These are phyloP conservation scores for Leptatherina wallacei DNA, from an alignment of 2,797 vertebrate genomes.

Conservation along the genomic window DNA sequence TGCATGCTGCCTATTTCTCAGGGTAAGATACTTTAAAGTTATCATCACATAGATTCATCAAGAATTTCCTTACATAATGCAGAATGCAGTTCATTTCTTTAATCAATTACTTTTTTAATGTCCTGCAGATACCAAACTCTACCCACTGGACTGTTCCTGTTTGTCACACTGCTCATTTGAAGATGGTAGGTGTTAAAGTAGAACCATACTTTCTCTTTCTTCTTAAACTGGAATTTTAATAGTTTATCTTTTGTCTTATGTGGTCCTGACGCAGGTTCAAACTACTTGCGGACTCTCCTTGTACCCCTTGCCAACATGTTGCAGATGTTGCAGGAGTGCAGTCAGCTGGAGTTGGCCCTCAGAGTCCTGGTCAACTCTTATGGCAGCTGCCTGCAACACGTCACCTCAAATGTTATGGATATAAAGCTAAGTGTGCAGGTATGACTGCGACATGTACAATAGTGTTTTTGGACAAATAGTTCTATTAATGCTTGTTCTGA, in stretches of 20 bases:
- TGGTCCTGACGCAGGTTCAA: conserved; percentile 63
- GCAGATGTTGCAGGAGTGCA: conserved; percentile 92
- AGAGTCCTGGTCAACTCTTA: conserved; percentile 84
- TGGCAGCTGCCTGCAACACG: conserved; percentile 88
- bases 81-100: background rate
- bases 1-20: conserved; percentile 84
- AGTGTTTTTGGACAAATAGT: conserved; percentile 7
- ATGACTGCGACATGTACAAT: background rate
- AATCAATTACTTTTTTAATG: background rate
- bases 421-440: conserved; percentile 85
- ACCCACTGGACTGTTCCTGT: conserved; percentile 89
- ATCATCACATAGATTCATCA: background rate
- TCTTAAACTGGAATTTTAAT: conserved; percentile 3
- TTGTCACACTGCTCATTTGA: conserved; percentile 86
- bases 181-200: conserved; percentile 78
- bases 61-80: background rate
- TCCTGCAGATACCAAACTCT: conserved; percentile 82
- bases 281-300: conserved; percentile 80
- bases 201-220: background rate
- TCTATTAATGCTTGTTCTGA: background rate
- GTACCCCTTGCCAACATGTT: conserved; percentile 84
- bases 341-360: conserved; percentile 92
- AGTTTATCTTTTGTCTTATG: background rate
- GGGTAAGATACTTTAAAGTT: conserved; percentile 75
- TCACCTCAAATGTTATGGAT: conserved; percentile 87